A percentile compares a stretch with the other conserved stretches of the same genome.
Conservation (phyloP, 2,113 vertebrate genomes). For the Cariama cristata region DNA sequence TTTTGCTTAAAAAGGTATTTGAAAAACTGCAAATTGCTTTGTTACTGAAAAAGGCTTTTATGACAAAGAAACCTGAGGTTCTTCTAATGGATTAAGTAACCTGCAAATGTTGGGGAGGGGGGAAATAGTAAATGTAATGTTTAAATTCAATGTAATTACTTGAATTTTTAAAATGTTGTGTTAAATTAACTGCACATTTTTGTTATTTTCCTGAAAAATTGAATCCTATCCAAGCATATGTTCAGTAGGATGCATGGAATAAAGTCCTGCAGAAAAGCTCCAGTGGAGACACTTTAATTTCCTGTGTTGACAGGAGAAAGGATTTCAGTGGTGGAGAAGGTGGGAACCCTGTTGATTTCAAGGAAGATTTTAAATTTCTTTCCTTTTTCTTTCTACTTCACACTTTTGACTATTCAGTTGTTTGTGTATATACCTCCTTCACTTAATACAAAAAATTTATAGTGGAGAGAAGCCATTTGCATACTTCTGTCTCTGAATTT, state of each 20-base stretch:
- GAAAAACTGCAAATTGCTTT: background rate
- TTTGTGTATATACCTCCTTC: background rate
- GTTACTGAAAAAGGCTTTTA: background rate
- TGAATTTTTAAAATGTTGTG: background rate
- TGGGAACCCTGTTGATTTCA: background rate
- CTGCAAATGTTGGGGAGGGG: background rate
- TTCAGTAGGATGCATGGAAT: background rate
- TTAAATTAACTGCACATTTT: background rate
- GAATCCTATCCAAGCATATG: background rate
- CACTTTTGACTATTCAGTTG: background rate
- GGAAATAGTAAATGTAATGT: background rate
- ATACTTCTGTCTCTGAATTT: background rate
- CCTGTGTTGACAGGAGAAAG: background rate
- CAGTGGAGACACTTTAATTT: background rate
- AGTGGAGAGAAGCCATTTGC: background rate
- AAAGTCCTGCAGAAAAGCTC: background rate
- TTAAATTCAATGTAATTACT: background rate
- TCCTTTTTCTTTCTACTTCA: background rate
- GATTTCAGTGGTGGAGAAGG: accelerated
- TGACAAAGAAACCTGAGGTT: background rate
- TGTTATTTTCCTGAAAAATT: background rate
- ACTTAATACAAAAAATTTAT: background rate
- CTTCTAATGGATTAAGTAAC: background rate
- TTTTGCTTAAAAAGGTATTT: background rate
- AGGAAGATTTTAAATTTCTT: background rate